Base-by-base conservation (phyloP, 2,113 vertebrate species). In the Dicerorhinus sumatrensis region DNA sequence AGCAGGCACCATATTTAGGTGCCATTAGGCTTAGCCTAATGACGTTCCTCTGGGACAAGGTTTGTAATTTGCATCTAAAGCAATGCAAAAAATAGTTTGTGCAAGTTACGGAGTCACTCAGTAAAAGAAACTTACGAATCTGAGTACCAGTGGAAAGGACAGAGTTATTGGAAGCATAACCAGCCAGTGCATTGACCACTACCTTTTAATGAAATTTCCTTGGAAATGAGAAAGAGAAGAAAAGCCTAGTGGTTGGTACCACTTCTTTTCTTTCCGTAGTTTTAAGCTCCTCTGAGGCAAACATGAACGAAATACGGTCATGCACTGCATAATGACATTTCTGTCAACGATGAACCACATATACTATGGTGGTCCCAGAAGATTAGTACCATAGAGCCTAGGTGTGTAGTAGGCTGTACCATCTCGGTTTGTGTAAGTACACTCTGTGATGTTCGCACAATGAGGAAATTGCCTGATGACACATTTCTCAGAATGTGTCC, bases 21-120 rank as follows among this genome's bases (percentile, higher is more conserved):
- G n/a, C n/a, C n/a, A n/a, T 85, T 81, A 91, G 36, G 5, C 51
- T 86, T 39, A 79, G 73, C 31, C 87, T 89, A 29, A 75, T 80
- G 65, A 51, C 72, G 91, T 75, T 82, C 42, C 33, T 94, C 60
- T 48, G 62, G 88, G 56, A 77, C 51, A 69, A 81, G 80, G 3
- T 33, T 83, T 94, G 11, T 42, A 79, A 83, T 95, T 95, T 94
- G 48, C 84, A 65, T 92, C 25, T 70, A 83, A 92, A 95, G 54
- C 31, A 70, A 23, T 81, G 13, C 54, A 88, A 42, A 94, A 81
- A 72, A 36, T 75, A 84, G 56, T 54, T 87, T 77, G 92, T 89
- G 3, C 84, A 67, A 76, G 56, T 72, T 89, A 13, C 16, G 17
- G 62, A 82, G 87, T 90, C 56, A 75, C 39, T 70, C 7, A 36